Percentiles rank a stretch among this genome's conserved stretches.
phyloP scores from a whole-genome alignment of 2,113 vertebrate species.

The Leucopternis melanops region DNA sequence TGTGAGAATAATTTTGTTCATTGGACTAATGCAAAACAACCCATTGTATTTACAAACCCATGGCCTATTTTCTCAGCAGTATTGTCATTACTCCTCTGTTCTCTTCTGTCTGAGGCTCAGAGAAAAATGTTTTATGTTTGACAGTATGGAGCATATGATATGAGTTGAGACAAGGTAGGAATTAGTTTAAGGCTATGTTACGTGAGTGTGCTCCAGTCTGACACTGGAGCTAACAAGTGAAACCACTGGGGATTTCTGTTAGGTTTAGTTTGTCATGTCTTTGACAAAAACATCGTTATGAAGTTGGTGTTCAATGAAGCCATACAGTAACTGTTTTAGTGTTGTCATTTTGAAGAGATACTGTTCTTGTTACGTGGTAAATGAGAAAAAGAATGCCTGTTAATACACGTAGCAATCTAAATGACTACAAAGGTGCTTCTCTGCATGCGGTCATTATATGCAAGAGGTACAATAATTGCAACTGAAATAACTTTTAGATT shows the following conservation, averaged over 20 bases:
- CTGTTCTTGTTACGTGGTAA: not conserved
- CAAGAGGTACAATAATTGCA: not conserved
- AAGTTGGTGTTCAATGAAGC: not conserved
- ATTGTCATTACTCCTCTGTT: not conserved
- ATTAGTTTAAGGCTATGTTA: not conserved
- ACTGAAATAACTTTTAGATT: not conserved
- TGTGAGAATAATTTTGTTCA: slow-evolving; percentile 36
- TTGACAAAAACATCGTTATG: not conserved
- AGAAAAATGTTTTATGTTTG: not conserved
- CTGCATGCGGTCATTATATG: not conserved
- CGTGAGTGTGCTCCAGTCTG: not conserved
- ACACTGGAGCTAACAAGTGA: not conserved
- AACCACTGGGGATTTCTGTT: not conserved
- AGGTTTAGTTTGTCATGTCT: not conserved
- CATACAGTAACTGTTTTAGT: not conserved
- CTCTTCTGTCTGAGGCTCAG: not conserved
- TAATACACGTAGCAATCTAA: not conserved
- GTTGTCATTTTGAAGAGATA: not conserved
- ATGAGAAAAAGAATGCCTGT: not conserved
- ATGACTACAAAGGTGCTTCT: not conserved
- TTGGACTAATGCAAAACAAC: slow-evolving; percentile 29
- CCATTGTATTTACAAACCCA: slow-evolving; percentile 20
- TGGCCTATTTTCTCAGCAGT: slow-evolving; percentile 5
- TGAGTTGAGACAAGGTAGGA: not conserved
- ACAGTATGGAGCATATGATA: not conserved